Percentiles rank a stretch among this genome's conserved stretches.
phyloP scores from a whole-genome alignment of 2,888 invertebrate genomes.

The Lithophane semibrunnea region DNA sequence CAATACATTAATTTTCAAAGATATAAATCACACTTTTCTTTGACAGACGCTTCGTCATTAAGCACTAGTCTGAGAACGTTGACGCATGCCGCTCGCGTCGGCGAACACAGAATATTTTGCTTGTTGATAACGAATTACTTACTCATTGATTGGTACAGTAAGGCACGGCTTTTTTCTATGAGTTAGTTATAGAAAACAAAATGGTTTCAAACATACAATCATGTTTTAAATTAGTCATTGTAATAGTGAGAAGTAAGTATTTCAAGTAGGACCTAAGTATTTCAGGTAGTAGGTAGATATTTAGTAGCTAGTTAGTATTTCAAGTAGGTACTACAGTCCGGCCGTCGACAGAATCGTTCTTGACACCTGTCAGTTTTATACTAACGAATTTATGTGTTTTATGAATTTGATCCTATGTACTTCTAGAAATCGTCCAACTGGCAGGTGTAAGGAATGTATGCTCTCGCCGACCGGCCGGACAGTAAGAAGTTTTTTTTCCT shows the following conservation, averaged over 20 bases:
- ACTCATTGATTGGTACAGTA: background rate
- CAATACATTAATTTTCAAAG: background rate
- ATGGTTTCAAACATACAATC: background rate
- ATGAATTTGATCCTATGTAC: too few species aligned
- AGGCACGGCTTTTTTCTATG: background rate
- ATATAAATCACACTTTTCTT: background rate
- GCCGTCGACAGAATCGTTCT: too few species aligned
- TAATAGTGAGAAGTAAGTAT: background rate
- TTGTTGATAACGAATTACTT: slow-evolving; percentile 36
- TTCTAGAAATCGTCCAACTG: too few species aligned
- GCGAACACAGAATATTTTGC: slow-evolving; percentile 16
- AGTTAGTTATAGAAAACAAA: background rate
- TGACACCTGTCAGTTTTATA: too few species aligned
- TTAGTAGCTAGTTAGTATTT: background rate
- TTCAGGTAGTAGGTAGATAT: background rate
- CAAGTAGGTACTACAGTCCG: too few species aligned
- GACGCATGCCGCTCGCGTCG: background rate
- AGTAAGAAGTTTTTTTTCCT: too few species aligned
- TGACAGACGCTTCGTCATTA: slow-evolving; percentile 14
- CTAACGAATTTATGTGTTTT: too few species aligned
- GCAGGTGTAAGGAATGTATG: too few species aligned
- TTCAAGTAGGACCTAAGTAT: background rate
- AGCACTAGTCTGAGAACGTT: slow-evolving; percentile 10
- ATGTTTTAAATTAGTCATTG: background rate
- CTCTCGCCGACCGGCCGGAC: too few species aligned